phyloP scores from a whole-genome alignment of 2,888 invertebrate genomes.

The Euproctis similis region DNA sequence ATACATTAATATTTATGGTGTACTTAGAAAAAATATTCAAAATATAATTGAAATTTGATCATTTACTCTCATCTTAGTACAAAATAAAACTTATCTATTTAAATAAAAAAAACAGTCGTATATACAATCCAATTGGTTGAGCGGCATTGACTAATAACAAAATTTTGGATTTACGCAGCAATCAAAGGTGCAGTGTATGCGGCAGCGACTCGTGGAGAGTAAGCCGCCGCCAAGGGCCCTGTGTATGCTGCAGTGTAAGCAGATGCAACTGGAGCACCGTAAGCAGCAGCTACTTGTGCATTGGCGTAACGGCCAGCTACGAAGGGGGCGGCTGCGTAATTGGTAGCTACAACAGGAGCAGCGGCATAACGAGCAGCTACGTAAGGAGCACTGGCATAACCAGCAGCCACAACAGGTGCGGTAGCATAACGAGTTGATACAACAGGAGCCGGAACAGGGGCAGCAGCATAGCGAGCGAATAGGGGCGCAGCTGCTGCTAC shows the following conservation, averaged over 20 bases:
- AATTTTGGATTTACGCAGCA: slow-evolving; percentile 33
- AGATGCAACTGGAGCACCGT: slow-evolving; percentile 27
- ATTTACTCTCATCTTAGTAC: slow-evolving; percentile 31
- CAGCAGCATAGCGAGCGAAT: slow-evolving; percentile 15
- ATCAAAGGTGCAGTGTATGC: slow-evolving; percentile 15
- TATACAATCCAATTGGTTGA: slow-evolving; percentile 62
- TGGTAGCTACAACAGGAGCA: slow-evolving; percentile 21
- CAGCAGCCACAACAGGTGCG: slow-evolving; percentile 22
- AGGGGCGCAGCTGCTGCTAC: slow-evolving; percentile 9
- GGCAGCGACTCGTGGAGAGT: slow-evolving; percentile 6
- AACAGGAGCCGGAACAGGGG: slow-evolving; percentile 14
- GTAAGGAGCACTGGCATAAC: slow-evolving; percentile 48
- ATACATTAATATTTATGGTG: too few species aligned
- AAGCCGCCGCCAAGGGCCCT: slow-evolving; percentile 11
- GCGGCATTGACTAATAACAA: slow-evolving; percentile 26
- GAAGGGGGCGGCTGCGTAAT: slow-evolving; percentile 18
- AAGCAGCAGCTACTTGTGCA: slow-evolving; percentile 18
- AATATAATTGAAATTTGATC: background rate
- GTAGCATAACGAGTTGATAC: slow-evolving; percentile 26
- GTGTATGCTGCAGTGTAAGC: slow-evolving; percentile 11
- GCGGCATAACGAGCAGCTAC: slow-evolving; percentile 14
- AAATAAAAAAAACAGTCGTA: slow-evolving; percentile 36
- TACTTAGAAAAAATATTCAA: too few species aligned
- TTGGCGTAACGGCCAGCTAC: slow-evolving; percentile 27
- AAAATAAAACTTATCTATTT: slow-evolving; percentile 29